Percentiles rank a stretch among this genome's conserved stretches.
Evolutionary conservation across 2,113 vertebrate species (phyloP).

Genomic region (Eptesicus fuscus): DNA sequence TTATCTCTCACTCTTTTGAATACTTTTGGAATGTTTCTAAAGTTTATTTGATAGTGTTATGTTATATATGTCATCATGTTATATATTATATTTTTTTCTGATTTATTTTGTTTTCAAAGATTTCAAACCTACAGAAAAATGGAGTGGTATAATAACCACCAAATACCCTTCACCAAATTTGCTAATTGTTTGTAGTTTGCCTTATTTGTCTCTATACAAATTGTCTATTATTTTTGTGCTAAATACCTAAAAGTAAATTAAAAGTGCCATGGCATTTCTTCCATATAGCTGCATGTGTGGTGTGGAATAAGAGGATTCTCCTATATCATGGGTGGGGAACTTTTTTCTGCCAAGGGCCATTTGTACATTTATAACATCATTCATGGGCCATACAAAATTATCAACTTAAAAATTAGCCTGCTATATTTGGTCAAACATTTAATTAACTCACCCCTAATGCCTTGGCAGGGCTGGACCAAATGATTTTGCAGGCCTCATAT

Average conservation of each 20-base stretch:
- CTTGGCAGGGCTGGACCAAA: no score
- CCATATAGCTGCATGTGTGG: neutral
- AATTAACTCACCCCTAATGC: no score
- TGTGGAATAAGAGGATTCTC: neutral
- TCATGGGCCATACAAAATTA: no score
- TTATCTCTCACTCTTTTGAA: neutral
- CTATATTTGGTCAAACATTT: no score
- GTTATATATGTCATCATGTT: neutral
- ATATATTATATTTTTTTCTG: neutral
- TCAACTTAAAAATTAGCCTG: no score
- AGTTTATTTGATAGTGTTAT: neutral
- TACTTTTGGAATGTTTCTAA: neutral
- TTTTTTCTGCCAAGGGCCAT: no score
- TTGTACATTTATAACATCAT: no score
- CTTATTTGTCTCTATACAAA: neutral
- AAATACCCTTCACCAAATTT: neutral
- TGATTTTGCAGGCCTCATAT: no score
- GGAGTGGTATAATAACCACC: neutral
- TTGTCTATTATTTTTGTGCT: neutral
- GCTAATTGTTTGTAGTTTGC: neutral
- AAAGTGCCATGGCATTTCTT: neutral
- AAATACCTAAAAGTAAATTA: neutral
- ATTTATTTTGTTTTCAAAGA: neutral
- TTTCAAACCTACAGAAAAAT: neutral
- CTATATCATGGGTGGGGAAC: neutral